Conservation (phyloP, 1,140 invertebrate genomes). For the Pseudachorutes palmiensis region DNA sequence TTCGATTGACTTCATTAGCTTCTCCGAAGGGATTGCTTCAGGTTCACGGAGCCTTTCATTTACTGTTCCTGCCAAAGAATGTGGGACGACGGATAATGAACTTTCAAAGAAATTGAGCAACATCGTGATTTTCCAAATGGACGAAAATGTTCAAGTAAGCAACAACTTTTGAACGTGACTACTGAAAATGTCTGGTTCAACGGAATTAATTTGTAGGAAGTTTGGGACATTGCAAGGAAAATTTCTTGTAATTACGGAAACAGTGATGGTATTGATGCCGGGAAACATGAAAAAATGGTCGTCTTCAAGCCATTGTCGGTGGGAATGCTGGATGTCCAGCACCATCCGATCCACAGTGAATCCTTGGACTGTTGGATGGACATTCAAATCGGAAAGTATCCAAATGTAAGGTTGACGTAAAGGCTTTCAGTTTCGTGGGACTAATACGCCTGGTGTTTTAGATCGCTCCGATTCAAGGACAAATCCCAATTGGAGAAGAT, state of each 20-base stretch:
- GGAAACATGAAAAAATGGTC: conserved; percentile 53
- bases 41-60: no score
- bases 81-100: no score
- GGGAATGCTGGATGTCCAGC: conserved; percentile 60
- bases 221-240: conserved; percentile 53
- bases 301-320: conserved; percentile 61
- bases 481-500: conserved; percentile 61
- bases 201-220: conserved; percentile 42
- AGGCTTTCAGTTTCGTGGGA: neutral
- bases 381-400: conserved; percentile 59
- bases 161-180: no score
- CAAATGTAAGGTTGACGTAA: conserved; percentile 48
- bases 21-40: no score
- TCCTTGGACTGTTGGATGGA: conserved; percentile 68
- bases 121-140: no score
- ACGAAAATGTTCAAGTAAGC: no score
- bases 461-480: conserved; percentile 51
- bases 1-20: no score
- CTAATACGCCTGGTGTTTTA: conserved; percentile 39
- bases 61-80: no score
- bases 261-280: conserved; percentile 44
- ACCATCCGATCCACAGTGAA: conserved; percentile 53
- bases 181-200: neutral
- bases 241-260: conserved; percentile 48
- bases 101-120: no score